Conservation (phyloP, 2,888 invertebrate genomes). For the Lomographa bimaculata region DNA sequence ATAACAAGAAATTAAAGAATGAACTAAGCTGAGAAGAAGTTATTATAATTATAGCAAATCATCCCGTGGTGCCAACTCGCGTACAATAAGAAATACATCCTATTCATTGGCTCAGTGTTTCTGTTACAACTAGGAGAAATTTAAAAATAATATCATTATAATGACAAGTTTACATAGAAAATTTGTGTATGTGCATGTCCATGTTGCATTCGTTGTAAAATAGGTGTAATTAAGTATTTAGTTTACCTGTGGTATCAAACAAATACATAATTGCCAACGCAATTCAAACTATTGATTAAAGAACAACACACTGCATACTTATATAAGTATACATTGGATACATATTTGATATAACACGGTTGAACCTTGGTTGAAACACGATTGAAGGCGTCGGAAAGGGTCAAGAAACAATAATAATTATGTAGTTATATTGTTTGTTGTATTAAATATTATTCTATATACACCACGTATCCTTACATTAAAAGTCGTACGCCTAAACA, state of each 20-base stretch:
- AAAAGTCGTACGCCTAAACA: constrained; percentile 30
- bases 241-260: constrained; percentile 12
- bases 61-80: constrained; percentile 5
- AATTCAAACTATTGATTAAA: too few relatives aligned
- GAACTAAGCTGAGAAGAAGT: constrained; percentile 10
- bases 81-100: constrained; percentile 6
- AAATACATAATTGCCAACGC: too few relatives aligned
- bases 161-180: constrained; percentile 3
- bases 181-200: constrained; percentile 14
- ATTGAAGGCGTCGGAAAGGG: too few relatives aligned
- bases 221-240: constrained; percentile 9
- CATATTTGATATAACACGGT: too few relatives aligned
- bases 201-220: constrained; percentile 35
- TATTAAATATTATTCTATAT: constrained; percentile 16
- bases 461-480: constrained; percentile 22
- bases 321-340: too few relatives aligned
- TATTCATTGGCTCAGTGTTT: constrained; percentile 7
- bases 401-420: too few relatives aligned
- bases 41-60: constrained; percentile 9
- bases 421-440: constrained; percentile 4
- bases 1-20: constrained; percentile 20
- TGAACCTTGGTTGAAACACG: too few relatives aligned
- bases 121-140: constrained; percentile 9
- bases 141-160: too few relatives aligned
- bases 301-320: too few relatives aligned